phyloP scores from a whole-genome alignment of 2,113 vertebrate species.

The Neolamprologus brichardi region DNA sequence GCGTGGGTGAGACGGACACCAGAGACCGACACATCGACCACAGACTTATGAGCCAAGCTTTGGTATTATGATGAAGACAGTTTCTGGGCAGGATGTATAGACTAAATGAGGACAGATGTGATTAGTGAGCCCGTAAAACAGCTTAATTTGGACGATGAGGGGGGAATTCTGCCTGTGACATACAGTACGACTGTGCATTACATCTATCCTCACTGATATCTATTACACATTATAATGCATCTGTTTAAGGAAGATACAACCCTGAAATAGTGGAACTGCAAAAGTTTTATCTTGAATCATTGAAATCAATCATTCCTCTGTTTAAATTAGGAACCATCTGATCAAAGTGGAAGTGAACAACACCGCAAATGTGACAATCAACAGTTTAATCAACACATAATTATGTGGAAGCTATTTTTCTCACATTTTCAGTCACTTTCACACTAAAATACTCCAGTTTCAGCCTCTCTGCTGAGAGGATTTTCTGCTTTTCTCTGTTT shows the following conservation, averaged over 20 bases:
- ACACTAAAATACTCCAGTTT: neutral
- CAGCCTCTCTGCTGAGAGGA: neutral
- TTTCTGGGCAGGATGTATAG: neutral
- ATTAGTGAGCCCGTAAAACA: neutral
- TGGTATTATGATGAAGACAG: conserved; percentile 1
- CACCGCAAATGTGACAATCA: neutral
- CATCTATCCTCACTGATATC: neutral
- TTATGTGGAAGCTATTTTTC: neutral
- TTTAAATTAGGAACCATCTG: neutral
- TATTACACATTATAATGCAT: neutral
- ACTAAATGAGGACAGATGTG: neutral
- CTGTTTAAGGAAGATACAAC: neutral
- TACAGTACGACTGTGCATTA: neutral
- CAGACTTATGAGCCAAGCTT: conserved; percentile 25
- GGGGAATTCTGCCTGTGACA: neutral
- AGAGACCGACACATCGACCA: conserved; percentile 12
- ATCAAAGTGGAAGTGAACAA: neutral
- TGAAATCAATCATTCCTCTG: neutral
- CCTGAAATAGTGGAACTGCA: neutral
- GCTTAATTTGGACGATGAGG: neutral
- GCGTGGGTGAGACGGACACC: conserved; percentile 39
- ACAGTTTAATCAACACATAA: neutral
- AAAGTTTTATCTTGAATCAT: neutral
- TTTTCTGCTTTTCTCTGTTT: neutral
- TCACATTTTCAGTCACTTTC: neutral